These are phyloP conservation scores for Pseudomugil gertrudae DNA, from an alignment of 2,797 vertebrate genomes.

Conservation along the genomic window DNA sequence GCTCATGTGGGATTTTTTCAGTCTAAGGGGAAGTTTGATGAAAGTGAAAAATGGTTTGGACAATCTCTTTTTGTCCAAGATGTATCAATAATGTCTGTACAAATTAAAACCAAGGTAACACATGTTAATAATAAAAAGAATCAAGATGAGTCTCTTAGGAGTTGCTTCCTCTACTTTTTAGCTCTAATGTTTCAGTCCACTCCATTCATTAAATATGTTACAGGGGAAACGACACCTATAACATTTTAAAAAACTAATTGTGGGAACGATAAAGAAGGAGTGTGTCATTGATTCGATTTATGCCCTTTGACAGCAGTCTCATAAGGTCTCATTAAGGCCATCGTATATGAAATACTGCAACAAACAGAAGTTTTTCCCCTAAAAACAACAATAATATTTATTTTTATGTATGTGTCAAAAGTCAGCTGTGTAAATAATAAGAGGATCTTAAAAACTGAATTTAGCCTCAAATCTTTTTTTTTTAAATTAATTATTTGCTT, in stretches of 20 bases:
- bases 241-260: constrained; percentile 1
- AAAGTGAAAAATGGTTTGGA: background rate
- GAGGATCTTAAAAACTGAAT: background rate
- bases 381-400: constrained; percentile 1
- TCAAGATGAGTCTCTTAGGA: constrained; percentile 5
- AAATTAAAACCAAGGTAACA: constrained; percentile 10
- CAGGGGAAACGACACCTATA: constrained; percentile 11
- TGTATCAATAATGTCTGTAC: background rate
- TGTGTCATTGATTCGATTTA: background rate
- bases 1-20: constrained; percentile 19
- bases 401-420: constrained; percentile 1
- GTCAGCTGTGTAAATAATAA: background rate
- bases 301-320: constrained; percentile 9
- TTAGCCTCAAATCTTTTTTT: background rate
- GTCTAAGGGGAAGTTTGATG: constrained; percentile 12
- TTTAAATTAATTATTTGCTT: background rate
- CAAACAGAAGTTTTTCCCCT: constrained; percentile 1
- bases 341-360: background rate
- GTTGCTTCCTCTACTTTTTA: constrained; percentile 7
- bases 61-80: constrained; percentile 15
- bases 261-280: constrained; percentile 16
- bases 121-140: constrained; percentile 19
- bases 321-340: constrained; percentile 27
- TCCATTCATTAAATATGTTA: constrained; percentile 15
- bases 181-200: background rate